Percentiles rank a stretch among this genome's conserved stretches.
Evolutionary conservation across 1,140 invertebrate species (phyloP).

Genomic region (Potamilus streckersoni): DNA sequence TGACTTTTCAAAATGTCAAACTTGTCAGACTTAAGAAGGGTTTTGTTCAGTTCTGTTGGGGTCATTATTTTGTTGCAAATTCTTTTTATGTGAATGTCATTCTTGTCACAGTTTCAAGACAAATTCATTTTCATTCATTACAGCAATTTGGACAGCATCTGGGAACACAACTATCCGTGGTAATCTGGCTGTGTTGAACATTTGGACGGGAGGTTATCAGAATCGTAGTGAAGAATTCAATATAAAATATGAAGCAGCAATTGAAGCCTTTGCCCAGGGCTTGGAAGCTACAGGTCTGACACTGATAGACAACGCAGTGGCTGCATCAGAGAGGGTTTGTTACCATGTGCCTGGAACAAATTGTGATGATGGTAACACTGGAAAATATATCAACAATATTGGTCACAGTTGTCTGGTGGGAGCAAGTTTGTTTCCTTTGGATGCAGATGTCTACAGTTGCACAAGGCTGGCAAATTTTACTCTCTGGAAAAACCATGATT

Average conservation of each 20-base stretch:
- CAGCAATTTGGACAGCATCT: constrained; percentile 47
- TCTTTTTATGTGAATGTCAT: background rate
- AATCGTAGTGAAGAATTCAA: constrained; percentile 41
- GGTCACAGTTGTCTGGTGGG: constrained; percentile 36
- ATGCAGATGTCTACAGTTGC: constrained; percentile 23
- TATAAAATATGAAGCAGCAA: constrained; percentile 39
- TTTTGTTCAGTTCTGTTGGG: background rate
- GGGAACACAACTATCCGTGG: constrained; percentile 31
- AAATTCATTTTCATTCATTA: background rate
- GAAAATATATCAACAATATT: constrained; percentile 44
- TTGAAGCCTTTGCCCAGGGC: constrained; percentile 38
- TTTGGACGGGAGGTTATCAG: constrained; percentile 44
- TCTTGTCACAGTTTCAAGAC: too few relatives aligned
- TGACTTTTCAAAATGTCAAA: background rate
- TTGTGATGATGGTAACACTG: constrained; percentile 23
- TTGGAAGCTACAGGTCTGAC: constrained; percentile 31
- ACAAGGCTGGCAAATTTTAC: constrained; percentile 37
- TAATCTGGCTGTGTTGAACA: constrained; percentile 49
- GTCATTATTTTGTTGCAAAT: background rate
- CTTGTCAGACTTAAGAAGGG: background rate
- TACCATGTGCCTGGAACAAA: constrained; percentile 42
- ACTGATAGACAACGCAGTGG: constrained; percentile 49
- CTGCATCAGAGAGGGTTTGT: constrained; percentile 52
- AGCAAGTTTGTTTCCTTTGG: constrained; percentile 33
- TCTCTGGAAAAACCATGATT: constrained; percentile 49